A percentile compares a stretch with the other conserved stretches of the same genome.
Evolutionary conservation across 2,888 invertebrate species (phyloP).

Genomic region (Drosophila greeni): DNA sequence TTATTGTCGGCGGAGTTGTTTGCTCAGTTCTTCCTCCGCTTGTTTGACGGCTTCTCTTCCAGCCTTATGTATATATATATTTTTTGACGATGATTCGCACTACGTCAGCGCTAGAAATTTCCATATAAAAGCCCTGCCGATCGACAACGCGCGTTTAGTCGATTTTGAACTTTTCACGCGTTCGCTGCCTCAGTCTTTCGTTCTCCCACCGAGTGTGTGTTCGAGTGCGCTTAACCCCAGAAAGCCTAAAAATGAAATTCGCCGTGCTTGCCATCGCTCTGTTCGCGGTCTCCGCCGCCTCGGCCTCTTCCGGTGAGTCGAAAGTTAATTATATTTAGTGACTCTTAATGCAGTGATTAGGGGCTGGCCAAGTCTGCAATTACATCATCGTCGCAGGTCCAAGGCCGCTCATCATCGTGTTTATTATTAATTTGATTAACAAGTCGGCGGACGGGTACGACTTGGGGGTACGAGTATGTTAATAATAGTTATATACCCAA

Average conservation of each 20-base stretch:
- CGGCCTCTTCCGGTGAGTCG: constrained; percentile 72
- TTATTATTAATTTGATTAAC: constrained; percentile 41
- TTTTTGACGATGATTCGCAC: constrained; percentile 45
- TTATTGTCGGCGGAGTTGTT: constrained; percentile 36
- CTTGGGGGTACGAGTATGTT: constrained; percentile 24
- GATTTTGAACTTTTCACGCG: constrained; percentile 54
- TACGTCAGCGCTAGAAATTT: constrained; percentile 65
- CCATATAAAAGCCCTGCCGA: constrained; percentile 64
- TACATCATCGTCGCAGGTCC: constrained; percentile 32
- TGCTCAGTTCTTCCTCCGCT: constrained; percentile 24
- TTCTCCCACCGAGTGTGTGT: constrained; percentile 24
- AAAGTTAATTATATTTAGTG: constrained; percentile 6
- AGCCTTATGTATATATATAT: background rate
- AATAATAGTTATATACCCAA: constrained; percentile 19
- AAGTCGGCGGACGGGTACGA: constrained; percentile 12
- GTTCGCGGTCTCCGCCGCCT: constrained; percentile 43
- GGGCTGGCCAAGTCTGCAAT: constrained; percentile 5
- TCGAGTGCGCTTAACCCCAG: constrained; percentile 40
- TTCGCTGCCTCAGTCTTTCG: constrained; percentile 72
- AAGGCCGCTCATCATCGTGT: constrained; percentile 14
- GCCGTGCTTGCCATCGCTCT: constrained; percentile 57
- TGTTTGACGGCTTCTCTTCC: constrained; percentile 42
- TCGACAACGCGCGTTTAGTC: constrained; percentile 61
- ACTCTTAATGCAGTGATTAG: constrained; percentile 4
- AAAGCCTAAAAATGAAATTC: constrained; percentile 61